Evolutionary conservation across 2,113 vertebrate species (phyloP).

Genomic region (Dicaeum eximium): DNA sequence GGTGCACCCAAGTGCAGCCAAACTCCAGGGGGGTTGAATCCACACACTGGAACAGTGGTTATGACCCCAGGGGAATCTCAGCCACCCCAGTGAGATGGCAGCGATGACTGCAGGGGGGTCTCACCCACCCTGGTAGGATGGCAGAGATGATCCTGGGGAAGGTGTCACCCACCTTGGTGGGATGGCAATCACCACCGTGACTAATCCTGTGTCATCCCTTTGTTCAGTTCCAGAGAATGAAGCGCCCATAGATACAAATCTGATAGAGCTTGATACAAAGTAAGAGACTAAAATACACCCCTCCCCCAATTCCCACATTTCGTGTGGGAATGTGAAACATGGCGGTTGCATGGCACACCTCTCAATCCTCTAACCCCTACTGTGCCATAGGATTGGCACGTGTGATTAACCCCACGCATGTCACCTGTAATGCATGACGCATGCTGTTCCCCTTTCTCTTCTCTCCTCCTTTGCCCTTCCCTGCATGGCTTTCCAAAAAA

Average conservation of each 20-base stretch:
- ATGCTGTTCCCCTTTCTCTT: neutral
- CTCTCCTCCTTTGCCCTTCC: neutral
- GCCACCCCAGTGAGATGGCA: neutral
- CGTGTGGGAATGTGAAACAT: neutral
- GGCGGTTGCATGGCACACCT: neutral
- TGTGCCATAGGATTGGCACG: neutral
- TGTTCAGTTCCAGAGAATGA: slow-evolving; percentile 86
- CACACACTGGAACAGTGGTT: neutral
- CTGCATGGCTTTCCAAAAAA: slow-evolving; percentile 18
- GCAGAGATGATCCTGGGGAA: neutral
- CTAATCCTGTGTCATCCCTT: slow-evolving; percentile 2
- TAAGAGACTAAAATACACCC: slow-evolving; percentile 68
- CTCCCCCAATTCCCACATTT: neutral
- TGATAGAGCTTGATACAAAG: slow-evolving; percentile 96
- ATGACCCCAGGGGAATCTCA: neutral
- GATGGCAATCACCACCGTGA: neutral
- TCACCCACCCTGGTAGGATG: neutral
- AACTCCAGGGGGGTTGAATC: neutral
- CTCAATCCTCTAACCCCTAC: neutral
- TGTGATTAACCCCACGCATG: neutral
- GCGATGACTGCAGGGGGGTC: neutral
- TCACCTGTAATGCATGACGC: neutral
- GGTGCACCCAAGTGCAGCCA: neutral
- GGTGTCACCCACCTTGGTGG: neutral
- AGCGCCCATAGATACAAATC: slow-evolving; percentile 87